Evolutionary conservation across 2,797 vertebrate species (phyloP).

Genomic region (Sebastes iracundus): DNA sequence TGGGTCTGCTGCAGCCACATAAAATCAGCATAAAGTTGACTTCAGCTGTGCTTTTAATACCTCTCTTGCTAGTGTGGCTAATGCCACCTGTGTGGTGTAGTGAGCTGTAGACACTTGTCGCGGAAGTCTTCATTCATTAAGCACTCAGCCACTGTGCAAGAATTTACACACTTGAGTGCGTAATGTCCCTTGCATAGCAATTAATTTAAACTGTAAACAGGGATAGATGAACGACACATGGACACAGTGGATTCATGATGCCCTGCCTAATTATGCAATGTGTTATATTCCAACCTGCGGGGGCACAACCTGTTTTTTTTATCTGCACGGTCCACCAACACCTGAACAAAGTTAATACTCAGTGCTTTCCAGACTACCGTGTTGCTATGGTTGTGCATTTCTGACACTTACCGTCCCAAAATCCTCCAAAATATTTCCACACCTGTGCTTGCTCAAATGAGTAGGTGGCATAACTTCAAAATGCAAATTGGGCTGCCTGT

Average conservation of each 20-base stretch:
- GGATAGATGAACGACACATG: background rate
- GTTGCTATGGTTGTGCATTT: conserved; percentile 3
- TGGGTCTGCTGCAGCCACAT: background rate
- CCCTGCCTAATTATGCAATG: background rate
- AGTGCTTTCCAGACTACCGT: background rate
- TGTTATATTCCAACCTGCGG: background rate
- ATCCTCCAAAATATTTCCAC: conserved; percentile 9
- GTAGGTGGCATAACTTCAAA: background rate
- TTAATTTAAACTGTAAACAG: conserved; percentile 13
- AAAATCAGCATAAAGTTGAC: background rate
- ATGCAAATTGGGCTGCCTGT: conserved; percentile 29
- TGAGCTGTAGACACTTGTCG: background rate
- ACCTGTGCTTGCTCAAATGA: conserved; percentile 25
- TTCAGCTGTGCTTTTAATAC: background rate
- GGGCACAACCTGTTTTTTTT: background rate
- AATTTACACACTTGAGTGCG: background rate
- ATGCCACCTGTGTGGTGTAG: background rate
- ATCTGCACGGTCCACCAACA: background rate
- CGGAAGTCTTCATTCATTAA: background rate
- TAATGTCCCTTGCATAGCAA: conserved; percentile 7
- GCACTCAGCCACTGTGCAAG: background rate
- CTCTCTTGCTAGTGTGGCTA: background rate
- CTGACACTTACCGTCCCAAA: conserved; percentile 1
- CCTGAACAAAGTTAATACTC: background rate
- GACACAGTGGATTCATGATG: background rate